Evolutionary conservation across 2,888 invertebrate genomes (phyloP).

Genomic region (Tolmerus cingulatus): DNA sequence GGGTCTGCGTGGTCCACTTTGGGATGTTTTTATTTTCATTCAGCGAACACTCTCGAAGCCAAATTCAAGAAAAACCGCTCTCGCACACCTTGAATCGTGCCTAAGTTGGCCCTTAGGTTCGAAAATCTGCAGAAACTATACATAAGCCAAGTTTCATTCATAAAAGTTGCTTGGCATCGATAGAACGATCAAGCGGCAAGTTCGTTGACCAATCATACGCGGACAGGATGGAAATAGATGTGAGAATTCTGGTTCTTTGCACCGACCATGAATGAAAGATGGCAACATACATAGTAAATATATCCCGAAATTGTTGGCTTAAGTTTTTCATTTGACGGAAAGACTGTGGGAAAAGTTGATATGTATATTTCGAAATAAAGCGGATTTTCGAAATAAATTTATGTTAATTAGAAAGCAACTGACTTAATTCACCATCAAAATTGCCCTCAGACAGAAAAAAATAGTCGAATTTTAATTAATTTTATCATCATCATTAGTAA

Average conservation of each 20-base stretch:
- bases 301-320: not conserved
- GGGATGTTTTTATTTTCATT: not conserved
- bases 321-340: not conserved
- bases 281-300: not conserved
- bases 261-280: not conserved
- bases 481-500: not conserved
- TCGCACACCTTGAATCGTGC: not conserved
- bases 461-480: not conserved
- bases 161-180: not conserved
- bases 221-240: not conserved
- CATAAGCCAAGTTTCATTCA: not conserved
- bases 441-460: not conserved
- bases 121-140: not conserved
- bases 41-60: not conserved
- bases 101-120: not conserved
- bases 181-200: not conserved
- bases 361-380: not conserved
- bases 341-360: not conserved
- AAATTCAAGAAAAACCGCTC: not conserved
- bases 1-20: not conserved
- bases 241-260: not conserved
- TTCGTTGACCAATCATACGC: not conserved
- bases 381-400: not conserved
- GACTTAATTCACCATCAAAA: not conserved
- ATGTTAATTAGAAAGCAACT: not conserved